Percentiles rank a stretch among this genome's conserved stretches.
Conservation (phyloP, 2,888 invertebrate genomes). For the Acanthosepion lycidas region DNA sequence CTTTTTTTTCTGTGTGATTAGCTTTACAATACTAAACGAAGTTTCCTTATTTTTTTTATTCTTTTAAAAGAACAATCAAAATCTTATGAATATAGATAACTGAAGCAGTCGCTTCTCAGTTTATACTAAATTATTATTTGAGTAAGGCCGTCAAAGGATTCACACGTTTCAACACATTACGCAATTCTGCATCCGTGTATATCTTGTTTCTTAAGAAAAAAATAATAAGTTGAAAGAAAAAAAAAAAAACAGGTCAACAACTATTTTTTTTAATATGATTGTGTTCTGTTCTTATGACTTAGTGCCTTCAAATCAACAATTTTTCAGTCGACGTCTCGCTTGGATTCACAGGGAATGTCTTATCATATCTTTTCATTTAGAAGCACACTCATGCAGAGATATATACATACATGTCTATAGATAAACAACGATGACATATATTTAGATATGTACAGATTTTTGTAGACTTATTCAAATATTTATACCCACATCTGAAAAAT, state of each 20-base stretch:
- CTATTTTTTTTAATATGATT: not conserved
- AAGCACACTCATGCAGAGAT: not conserved
- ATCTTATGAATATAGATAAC: not conserved
- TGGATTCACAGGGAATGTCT: not conserved
- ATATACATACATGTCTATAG: not conserved
- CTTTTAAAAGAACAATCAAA: not conserved
- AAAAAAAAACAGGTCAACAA: not conserved
- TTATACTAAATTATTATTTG: not conserved
- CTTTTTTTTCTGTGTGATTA: too few species aligned
- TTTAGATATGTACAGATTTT: not conserved
- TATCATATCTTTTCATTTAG: not conserved
- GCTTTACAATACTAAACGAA: too few species aligned
- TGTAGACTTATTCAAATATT: not conserved
- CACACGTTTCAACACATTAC: not conserved
- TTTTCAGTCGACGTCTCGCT: not conserved
- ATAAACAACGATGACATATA: not conserved
- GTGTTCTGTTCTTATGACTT: not conserved
- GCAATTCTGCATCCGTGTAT: not conserved
- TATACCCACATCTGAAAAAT: not conserved
- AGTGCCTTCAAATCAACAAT: not conserved
- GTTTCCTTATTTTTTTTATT: too few species aligned
- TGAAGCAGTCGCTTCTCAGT: not conserved
- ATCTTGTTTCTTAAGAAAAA: not conserved
- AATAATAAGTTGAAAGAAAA: not conserved
- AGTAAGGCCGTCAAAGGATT: not conserved